Conservation (phyloP, 2,113 vertebrate genomes). For the Hippolais icterina region DNA sequence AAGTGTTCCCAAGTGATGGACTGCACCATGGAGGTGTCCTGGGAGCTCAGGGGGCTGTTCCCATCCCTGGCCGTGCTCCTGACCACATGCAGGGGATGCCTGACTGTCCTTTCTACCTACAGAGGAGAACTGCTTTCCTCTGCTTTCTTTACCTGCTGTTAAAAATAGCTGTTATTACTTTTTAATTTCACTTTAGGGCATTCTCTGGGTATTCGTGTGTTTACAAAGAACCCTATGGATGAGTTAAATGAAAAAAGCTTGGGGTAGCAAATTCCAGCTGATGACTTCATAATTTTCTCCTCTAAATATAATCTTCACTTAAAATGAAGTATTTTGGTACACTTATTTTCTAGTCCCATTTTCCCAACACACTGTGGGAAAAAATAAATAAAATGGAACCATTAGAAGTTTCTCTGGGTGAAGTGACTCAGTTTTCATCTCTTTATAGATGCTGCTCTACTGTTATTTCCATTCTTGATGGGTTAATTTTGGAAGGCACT, state of each 20-base stretch:
- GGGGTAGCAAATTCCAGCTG: background rate
- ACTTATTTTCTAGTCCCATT: background rate
- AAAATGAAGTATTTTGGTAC: background rate
- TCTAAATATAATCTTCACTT: background rate
- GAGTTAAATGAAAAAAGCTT: background rate
- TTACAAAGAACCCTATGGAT: background rate
- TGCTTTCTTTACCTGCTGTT: background rate
- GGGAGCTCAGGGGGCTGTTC: background rate
- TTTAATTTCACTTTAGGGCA: constrained; percentile 48
- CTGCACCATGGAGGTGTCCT: background rate
- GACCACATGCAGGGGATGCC: rapidly evolving
- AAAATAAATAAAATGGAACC: background rate
- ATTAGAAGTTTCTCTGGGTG: background rate
- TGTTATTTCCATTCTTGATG: background rate
- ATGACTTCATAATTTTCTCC: background rate
- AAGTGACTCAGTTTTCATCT: background rate
- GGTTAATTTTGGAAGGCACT: background rate
- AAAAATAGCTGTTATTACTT: constrained; percentile 29
- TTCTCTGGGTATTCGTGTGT: background rate
- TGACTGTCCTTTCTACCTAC: background rate
- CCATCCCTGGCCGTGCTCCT: background rate
- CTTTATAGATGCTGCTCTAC: background rate
- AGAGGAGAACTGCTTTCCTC: background rate
- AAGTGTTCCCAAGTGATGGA: background rate
- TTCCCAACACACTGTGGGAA: background rate